Conservation (phyloP, 2,113 vertebrate species). For the Grammomys surdaster region DNA sequence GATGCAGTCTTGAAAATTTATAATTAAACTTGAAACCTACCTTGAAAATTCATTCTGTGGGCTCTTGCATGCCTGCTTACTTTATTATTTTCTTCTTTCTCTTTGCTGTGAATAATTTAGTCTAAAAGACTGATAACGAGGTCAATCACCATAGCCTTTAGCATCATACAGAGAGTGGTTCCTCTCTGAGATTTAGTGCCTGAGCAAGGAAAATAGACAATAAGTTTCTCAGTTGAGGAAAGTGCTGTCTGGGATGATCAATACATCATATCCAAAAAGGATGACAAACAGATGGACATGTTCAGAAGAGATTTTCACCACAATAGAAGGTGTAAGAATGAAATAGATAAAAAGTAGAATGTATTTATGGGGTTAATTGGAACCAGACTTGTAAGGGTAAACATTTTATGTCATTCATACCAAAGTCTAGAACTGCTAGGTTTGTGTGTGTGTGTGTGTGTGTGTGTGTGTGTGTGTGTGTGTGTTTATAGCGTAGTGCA, state of each 20-base stretch:
- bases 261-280: not conserved
- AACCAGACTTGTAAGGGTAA: not conserved
- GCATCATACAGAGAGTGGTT: not conserved
- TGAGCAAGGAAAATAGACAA: not conserved
- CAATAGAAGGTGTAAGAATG: not conserved
- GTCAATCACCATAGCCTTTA: not conserved
- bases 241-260: not conserved
- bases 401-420: not conserved
- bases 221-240: not conserved
- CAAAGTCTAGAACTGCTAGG: not conserved
- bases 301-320: not conserved
- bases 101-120: constrained; percentile 38
- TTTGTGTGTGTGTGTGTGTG: not conserved
- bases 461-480: not conserved
- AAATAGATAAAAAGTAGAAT: not conserved
- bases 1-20: not conserved
- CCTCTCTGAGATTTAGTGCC: not conserved
- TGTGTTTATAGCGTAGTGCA: not conserved
- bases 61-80: not conserved
- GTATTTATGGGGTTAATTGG: not conserved
- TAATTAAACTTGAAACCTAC: constrained; percentile 33
- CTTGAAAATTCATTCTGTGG: constrained; percentile 2
- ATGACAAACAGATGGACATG: not conserved
- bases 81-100: not conserved
- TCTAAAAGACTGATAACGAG: not conserved